Base-by-base conservation (phyloP, 2,888 invertebrate genomes). In the Eupithecia dodoneata region DNA sequence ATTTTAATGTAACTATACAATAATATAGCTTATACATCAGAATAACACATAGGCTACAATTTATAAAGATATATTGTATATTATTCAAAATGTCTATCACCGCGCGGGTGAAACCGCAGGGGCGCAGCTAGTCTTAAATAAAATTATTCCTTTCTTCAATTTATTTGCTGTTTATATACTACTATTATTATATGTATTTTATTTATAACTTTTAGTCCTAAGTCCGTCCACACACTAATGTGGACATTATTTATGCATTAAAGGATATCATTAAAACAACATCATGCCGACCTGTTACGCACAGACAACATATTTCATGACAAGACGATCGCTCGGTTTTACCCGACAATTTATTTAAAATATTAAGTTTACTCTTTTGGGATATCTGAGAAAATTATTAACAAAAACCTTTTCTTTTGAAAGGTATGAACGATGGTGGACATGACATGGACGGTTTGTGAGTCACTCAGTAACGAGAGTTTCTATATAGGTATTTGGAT, bases 231-330 rank as follows among this genome's bases (percentile, higher is more conserved):
- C 71, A 69, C 77, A 81, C 86, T 88, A 86, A 87, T 85, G 86
- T 82, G 83, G 77, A 79, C 87, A 91, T 92, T 92, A 91, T 92
- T 90, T 91, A 90, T 90, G 86, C 91, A 90, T 92, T 90, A 91
- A 89, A 87, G 88, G 90, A 90, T 87, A 85, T 87, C 90, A 91
- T 92, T 92, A 91, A 89, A 91, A 87, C 82, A 80, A 84, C 90
- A 90, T 91, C 89, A 90, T 75, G 83, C 82, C 80, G 82, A 84
- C 81, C 83, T 81, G 80, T 74, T 77, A 71, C 77, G 77, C 76
- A 72, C 75, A 74, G 69, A 76, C 78, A 79, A 80, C 76, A 76
- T 73, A 74, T 72, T 74, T 76, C 76, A 76, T 75, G 72, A 79
- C 55, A 72, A 74, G 76, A 13, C n/a, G 10, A 12, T 70, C 70